Base-by-base conservation (phyloP, 1,140 invertebrate genomes). In the Hyles vespertilio region DNA sequence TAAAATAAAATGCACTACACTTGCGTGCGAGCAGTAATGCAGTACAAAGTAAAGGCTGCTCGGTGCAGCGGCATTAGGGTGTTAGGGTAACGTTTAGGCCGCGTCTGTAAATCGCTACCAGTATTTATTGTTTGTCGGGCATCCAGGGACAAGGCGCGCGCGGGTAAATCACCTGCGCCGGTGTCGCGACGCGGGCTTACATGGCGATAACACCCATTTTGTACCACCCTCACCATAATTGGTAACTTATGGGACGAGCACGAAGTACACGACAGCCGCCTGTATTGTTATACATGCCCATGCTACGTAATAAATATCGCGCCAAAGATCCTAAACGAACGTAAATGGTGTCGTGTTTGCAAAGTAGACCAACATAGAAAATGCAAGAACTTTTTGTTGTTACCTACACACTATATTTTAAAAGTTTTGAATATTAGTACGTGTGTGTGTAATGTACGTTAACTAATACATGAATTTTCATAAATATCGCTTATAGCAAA, bases 61-160 rank as follows among this genome's bases (percentile, higher is more conserved):
- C 22, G 22, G 22, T 22, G 52, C 8, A 40, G 32, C 50, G 32
- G 50, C 22, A 33, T 54, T 54, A 54, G 52, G 52, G 43, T 54
- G 52, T 44, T 43, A 59, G 50, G 33, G 34, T 58, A 65, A 63
- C 72, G 70, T 69, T 72, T 69, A 68, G 61, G 70, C 69, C 63
- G 69, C 61, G 62, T 64, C 67, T 65, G 54, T 71, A 71, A 68
- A 71, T 68, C 66, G 76, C 79, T 77, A 77, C 79, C 66, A 67
- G 67, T 81, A 79, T 81, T 81, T 81, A 81, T 81, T 71, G 70
- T 77, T 67, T 48, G 60, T 58, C 50, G 43, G 36, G 36, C 8
- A 40, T 2, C 36, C 36, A 40, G 52, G 47, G 56, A 61, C 63
- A 63, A n/a, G 52, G 50, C 56, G 40, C n/a, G 49, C 32, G 45